Evolutionary conservation across 2,797 vertebrate genomes (phyloP).

Genomic region (Platyrinchus mystaceus): DNA sequence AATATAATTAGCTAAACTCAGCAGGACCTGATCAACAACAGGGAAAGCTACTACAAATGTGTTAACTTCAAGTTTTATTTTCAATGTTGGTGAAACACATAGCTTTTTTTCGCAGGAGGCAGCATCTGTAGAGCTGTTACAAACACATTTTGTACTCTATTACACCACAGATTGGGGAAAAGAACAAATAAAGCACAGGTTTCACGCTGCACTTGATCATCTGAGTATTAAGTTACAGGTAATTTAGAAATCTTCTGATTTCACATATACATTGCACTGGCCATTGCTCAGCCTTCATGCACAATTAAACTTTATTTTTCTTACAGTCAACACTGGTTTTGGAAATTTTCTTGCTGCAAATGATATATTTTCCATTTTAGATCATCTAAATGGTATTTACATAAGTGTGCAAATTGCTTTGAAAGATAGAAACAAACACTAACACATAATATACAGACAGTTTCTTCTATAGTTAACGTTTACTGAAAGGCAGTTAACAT

Average conservation of each 20-base stretch:
- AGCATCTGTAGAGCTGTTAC: constrained; percentile 49
- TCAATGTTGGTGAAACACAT: constrained; percentile 43
- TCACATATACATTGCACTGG: constrained; percentile 17
- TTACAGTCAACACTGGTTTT: not conserved
- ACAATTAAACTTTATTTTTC: constrained; percentile 5
- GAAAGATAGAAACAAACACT: constrained; percentile 50
- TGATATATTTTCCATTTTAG: constrained; percentile 4
- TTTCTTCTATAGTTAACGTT: constrained; percentile 25
- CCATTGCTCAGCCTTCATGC: constrained; percentile 54
- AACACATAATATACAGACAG: constrained; percentile 30
- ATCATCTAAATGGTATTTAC: constrained; percentile 31
- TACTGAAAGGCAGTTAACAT: constrained; percentile 38
- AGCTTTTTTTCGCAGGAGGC: constrained; percentile 25
- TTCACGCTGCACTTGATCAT: constrained; percentile 58
- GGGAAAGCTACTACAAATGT: not conserved
- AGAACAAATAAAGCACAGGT: constrained; percentile 64
- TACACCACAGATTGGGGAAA: constrained; percentile 45
- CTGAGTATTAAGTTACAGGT: constrained; percentile 42
- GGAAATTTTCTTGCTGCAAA: constrained; percentile 36
- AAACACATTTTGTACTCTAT: constrained; percentile 59
- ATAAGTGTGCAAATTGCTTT: constrained; percentile 47
- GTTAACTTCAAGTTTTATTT: constrained; percentile 69
- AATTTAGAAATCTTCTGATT: constrained; percentile 33
- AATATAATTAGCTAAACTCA: not conserved
- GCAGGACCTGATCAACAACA: not conserved